A percentile compares a stretch with the other conserved stretches of the same genome.
phyloP scores from a whole-genome alignment of 1,140 invertebrate species.

The Heliothis subflexa region DNA sequence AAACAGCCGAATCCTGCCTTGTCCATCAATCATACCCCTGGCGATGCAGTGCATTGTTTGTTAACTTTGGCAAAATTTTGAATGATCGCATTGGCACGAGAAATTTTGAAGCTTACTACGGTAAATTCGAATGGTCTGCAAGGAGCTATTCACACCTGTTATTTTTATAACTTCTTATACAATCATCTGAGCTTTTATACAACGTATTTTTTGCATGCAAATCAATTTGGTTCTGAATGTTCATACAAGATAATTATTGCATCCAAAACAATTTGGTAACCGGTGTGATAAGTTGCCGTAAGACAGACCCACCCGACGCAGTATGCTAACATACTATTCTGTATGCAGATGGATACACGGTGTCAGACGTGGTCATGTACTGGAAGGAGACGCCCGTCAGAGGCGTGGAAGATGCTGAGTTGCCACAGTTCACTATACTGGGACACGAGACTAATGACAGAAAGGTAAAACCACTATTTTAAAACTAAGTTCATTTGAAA shows the following conservation, averaged over 20 bases:
- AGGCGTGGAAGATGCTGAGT: conserved; percentile 96
- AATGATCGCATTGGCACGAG: conserved; percentile 7
- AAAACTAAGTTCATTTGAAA: too few relatives aligned
- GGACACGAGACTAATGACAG: conserved; percentile 97
- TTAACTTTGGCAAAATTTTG: conserved; percentile 3
- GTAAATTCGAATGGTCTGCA: conserved; percentile 6
- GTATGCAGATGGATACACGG: conserved; percentile 97
- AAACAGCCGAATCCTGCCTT: background rate
- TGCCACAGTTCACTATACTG: conserved; percentile 98
- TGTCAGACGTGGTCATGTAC: conserved; percentile 98
- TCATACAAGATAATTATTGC: too few relatives aligned
- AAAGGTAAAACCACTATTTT: conserved; percentile 83
- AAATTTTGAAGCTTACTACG: background rate
- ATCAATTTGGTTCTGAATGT: background rate
- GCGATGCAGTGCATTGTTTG: conserved; percentile 16
- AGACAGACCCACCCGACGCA: conserved; percentile 25
- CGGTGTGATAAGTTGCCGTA: conserved; percentile 3
- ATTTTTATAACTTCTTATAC: too few relatives aligned
- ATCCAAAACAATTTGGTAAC: background rate
- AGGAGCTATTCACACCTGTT: background rate
- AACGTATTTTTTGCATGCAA: too few relatives aligned
- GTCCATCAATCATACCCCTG: conserved; percentile 16
- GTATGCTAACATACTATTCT: conserved; percentile 68
- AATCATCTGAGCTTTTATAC: too few relatives aligned
- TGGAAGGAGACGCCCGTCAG: conserved; percentile 96